These are phyloP conservation scores for Plestiodon gilberti DNA, from an alignment of 2,113 vertebrate genomes.

Conservation along the genomic window DNA sequence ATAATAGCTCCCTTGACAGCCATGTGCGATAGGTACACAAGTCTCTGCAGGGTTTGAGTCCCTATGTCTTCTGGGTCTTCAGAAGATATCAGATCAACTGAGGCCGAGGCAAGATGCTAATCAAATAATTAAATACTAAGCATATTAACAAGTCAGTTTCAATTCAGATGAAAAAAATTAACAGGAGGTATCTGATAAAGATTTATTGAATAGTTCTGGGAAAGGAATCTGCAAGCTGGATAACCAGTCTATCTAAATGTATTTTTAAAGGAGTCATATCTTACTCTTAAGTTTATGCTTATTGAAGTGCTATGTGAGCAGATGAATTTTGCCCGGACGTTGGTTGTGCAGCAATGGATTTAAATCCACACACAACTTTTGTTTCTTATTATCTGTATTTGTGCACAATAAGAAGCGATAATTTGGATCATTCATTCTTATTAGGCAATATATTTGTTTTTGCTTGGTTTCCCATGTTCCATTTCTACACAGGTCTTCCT, in stretches of 20 bases:
- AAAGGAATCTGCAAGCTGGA: background rate
- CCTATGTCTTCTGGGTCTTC: too few species aligned
- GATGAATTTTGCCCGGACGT: background rate
- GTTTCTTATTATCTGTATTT: background rate
- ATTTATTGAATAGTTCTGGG: too few species aligned
- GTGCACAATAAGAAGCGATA: background rate
- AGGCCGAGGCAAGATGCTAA: too few species aligned
- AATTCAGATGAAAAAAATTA: too few species aligned
- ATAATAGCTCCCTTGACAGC: too few species aligned
- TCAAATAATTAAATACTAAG: too few species aligned
- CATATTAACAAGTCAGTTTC: too few species aligned
- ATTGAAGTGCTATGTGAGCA: background rate
- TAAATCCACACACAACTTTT: background rate
- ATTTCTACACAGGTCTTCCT: background rate
- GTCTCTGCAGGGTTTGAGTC: too few species aligned
- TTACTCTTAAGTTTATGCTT: constrained; percentile 1
- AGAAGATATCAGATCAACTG: too few species aligned
- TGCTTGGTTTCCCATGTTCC: background rate
- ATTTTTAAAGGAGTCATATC: background rate
- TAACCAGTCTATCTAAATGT: background rate
- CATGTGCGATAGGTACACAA: too few species aligned
- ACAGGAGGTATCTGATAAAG: too few species aligned
- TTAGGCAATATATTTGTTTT: constrained; percentile 7
- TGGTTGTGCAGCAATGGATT: background rate
- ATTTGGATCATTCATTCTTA: constrained; percentile 15